Percentiles rank a stretch among this genome's conserved stretches.
phyloP scores from a whole-genome alignment of 2,113 vertebrate species.

The Micromys minutus region DNA sequence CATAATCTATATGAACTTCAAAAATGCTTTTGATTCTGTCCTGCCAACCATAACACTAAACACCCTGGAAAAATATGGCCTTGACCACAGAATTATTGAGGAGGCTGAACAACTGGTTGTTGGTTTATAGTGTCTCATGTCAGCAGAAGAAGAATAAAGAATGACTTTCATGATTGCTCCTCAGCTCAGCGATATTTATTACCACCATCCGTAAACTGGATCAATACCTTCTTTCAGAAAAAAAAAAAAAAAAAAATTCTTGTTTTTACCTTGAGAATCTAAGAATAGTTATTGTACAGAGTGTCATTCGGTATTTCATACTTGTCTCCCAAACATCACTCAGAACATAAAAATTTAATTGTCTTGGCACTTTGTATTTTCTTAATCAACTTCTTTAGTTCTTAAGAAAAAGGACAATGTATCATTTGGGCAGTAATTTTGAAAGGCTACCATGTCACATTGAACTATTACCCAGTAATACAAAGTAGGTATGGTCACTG shows the following conservation, averaged over 20 bases:
- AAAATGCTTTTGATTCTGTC: conserved; percentile 34
- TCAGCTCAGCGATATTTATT: conserved; percentile 57
- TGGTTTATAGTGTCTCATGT: conserved; percentile 58
- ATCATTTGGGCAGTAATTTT: background rate
- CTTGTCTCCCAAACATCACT: background rate
- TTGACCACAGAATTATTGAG: conserved; percentile 52
- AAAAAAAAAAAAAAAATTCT: background rate
- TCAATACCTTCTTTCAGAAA: conserved; percentile 38
- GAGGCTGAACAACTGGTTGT: conserved; percentile 1
- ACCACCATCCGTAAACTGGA: conserved; percentile 44
- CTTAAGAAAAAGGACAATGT: background rate
- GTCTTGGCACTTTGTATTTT: background rate
- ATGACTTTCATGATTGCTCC: conserved; percentile 9
- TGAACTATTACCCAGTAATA: background rate
- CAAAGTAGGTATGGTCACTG: background rate
- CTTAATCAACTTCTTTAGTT: background rate
- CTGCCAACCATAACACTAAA: conserved; percentile 52
- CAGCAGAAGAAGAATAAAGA: conserved; percentile 45
- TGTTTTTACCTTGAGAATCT: conserved; percentile 33
- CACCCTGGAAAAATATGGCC: conserved; percentile 49
- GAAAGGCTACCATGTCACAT: background rate
- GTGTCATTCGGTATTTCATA: background rate
- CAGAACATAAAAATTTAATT: background rate
- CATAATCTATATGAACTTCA: conserved; percentile 50
- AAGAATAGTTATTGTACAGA: background rate